Percentiles rank a stretch among this genome's conserved stretches.
These are phyloP conservation scores for Mimachlamys varia DNA, from an alignment of 2,888 invertebrate genomes.

Conservation along the genomic window DNA sequence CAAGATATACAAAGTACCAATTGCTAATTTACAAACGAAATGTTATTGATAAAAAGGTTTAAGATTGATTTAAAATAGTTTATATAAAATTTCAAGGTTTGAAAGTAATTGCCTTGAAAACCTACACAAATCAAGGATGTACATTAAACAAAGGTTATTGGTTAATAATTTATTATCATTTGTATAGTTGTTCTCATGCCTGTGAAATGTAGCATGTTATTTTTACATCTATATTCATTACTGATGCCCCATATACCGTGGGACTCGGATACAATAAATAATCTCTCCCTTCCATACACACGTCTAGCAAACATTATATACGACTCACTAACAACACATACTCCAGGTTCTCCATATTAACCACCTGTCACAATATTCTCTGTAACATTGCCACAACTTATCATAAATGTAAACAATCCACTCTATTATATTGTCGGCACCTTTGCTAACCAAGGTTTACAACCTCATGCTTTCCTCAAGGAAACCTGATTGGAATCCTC, in stretches of 20 bases:
- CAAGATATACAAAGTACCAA: background rate
- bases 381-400: background rate
- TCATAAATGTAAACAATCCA: background rate
- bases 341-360: background rate
- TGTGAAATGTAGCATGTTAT: background rate
- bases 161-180: background rate
- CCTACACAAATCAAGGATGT: background rate
- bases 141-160: background rate
- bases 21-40: background rate
- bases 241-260: background rate
- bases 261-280: constrained; percentile 1
- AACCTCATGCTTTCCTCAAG: background rate
- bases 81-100: too few relatives aligned
- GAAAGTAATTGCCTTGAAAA: background rate
- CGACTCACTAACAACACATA: background rate
- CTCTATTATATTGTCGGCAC: background rate
- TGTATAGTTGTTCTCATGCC: background rate
- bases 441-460: background rate
- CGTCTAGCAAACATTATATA: background rate
- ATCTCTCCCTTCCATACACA: background rate
- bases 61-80: background rate
- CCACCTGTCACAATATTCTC: background rate
- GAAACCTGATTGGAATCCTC: background rate
- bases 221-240: background rate
- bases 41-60: background rate